Percentiles rank a stretch among this genome's conserved stretches.
Conservation (phyloP, 2,113 vertebrate species). For the rat (Rattus norvegicus) region GRCr8 NC_086019.1:10118501-10119000, state of each 20-base stretch:
- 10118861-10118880: slow-evolving; percentile 81
- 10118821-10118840: slow-evolving; percentile 77
- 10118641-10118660: slow-evolving; percentile 26
- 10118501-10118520: slow-evolving; percentile 20
- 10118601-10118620: slow-evolving; percentile 21
- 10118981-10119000: slow-evolving; percentile 82
- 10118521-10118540: slow-evolving; percentile 42
- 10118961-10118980: slow-evolving; percentile 81
- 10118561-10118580: slow-evolving; percentile 58
- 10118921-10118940: slow-evolving; percentile 79
- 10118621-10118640: slow-evolving; percentile 73
- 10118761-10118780: slow-evolving; percentile 23
- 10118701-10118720: slow-evolving; percentile 2
- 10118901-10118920: slow-evolving; percentile 79
- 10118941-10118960: slow-evolving; percentile 86
- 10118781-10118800: slow-evolving; percentile 56
- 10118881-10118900: slow-evolving; percentile 84
- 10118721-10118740: neutral
- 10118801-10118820: slow-evolving; percentile 70
- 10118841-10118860: slow-evolving; percentile 76
- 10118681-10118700: neutral
- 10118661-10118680: neutral
- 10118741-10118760: slow-evolving; percentile 46
- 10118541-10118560: slow-evolving; percentile 33
- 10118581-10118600: slow-evolving; percentile 49